Evolutionary conservation across 2,888 invertebrate species (phyloP), one percentile per base, ranked within the genome.

Genomic region (Polia nebulosa): DNA sequence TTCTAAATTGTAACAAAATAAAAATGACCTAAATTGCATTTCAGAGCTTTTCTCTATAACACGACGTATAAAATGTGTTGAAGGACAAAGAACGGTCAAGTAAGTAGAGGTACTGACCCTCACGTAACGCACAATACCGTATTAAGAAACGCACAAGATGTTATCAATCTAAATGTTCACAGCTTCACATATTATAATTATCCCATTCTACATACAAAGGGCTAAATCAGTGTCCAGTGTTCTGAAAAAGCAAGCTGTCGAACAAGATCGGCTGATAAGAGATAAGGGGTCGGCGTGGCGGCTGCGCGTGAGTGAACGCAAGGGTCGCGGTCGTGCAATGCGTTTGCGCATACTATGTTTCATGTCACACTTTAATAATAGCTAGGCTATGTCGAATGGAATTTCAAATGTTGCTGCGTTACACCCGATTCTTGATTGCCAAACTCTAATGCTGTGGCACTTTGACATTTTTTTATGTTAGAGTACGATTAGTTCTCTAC

Each of bases 291-390:
- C 63, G 63, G 53, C 71, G 66, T 69, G 72, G 59, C 51, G 27
- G 68, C 25, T 41, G 72, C 68, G 76, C 79, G 80, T 84, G 80
- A 83, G 70, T 71, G 63, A 75, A 77, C 49, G 79, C 68, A 63
- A 72, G 83, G 81, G 82, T 76, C 81, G 77, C 69, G 71, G 63
- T 72, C 83, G 68, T 78, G n/a, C n/a, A n/a, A n/a, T n/a, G 76
- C 71, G 67, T 58, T 29, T 27, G 44, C 67, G 52, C 39, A 49
- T 17, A 39, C 25, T 49, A 52, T 53, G 53, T 55, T 52, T 15
- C 62, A 45, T 58, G 72, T 62, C 62, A 61, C 66, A 68, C 36
- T 56, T 47, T 32, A 36, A 27, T 44, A 20, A 52, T 20, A 32
- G 20, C 36, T 32, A 44, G 11, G 11, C 6, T 45, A 32, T 56